phyloP scores from a whole-genome alignment of 2,113 vertebrate genomes.

The Halcyon malimbica region DNA sequence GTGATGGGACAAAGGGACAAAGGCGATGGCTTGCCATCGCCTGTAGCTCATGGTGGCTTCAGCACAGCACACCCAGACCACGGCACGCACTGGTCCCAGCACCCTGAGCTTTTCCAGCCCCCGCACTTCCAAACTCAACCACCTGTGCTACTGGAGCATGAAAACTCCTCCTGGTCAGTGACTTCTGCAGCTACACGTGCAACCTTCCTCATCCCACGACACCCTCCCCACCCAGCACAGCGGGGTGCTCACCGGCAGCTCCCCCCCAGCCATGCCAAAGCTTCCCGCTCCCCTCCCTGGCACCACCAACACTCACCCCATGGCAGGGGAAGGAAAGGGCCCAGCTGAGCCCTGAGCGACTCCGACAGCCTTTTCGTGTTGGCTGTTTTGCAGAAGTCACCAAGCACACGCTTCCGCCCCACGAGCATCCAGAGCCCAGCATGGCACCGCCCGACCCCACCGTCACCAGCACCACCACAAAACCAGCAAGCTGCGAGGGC shows the following conservation, averaged over 20 bases:
- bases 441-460: fast-evolving
- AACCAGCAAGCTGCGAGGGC: background rate
- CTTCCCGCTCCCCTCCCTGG: background rate
- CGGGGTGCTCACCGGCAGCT: background rate
- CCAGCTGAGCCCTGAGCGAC: fast-evolving
- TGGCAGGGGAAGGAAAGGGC: background rate
- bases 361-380: background rate
- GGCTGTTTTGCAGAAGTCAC: background rate
- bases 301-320: fast-evolving
- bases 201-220: fast-evolving
- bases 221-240: background rate
- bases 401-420: background rate
- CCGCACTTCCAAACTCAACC: background rate
- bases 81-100: fast-evolving
- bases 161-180: background rate
- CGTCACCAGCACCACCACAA: background rate
- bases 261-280: fast-evolving
- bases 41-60: background rate
- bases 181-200: background rate
- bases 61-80: background rate
- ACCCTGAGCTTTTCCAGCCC: background rate
- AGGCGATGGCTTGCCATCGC: background rate
- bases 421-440: background rate
- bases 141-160: fast-evolving
- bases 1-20: background rate